Evolutionary conservation across 2,113 vertebrate species (phyloP).

Genomic region (Ranitomeya variabilis): DNA sequence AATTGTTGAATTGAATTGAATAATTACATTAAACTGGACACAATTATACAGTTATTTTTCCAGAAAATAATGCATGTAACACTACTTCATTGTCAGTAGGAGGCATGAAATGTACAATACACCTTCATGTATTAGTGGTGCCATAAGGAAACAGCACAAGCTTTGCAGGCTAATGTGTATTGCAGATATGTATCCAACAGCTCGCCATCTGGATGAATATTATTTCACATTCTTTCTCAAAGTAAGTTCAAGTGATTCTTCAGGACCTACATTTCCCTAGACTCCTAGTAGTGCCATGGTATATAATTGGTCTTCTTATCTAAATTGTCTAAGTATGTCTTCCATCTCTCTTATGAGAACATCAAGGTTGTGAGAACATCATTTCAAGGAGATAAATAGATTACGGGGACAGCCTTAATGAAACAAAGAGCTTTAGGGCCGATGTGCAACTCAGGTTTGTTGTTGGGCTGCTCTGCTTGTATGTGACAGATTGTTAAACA

Average conservation of each 20-base stretch:
- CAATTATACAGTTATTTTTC: background rate
- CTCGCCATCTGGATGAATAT: slow-evolving; percentile 50
- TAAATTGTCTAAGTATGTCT: slow-evolving; percentile 47
- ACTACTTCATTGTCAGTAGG: slow-evolving; percentile 12
- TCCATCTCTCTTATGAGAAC: slow-evolving; percentile 46
- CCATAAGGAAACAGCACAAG: slow-evolving; percentile 45
- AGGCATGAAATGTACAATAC: slow-evolving; percentile 7
- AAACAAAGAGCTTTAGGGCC: slow-evolving; percentile 41
- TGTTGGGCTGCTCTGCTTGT: background rate
- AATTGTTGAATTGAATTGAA: no score
- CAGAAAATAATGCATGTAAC: background rate
- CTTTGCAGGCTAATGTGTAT: slow-evolving; percentile 41
- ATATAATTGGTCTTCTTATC: slow-evolving; percentile 54
- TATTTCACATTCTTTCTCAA: slow-evolving; percentile 21
- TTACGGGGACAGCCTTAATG: slow-evolving; percentile 29
- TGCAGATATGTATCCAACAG: slow-evolving; percentile 40
- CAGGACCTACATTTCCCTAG: slow-evolving; percentile 44
- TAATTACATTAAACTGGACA: no score
- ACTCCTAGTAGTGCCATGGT: slow-evolving; percentile 44
- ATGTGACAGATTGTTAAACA: background rate
- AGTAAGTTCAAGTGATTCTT: slow-evolving; percentile 42
- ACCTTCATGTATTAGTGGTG: slow-evolving; percentile 14
- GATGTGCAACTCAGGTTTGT: slow-evolving; percentile 51
- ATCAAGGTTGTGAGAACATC: slow-evolving; percentile 53
- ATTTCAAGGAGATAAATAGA: slow-evolving; percentile 52